Percentiles rank a stretch among this genome's conserved stretches.
Conservation (phyloP, 1,140 invertebrate genomes). For the Drosophila lacteicornis region DNA sequence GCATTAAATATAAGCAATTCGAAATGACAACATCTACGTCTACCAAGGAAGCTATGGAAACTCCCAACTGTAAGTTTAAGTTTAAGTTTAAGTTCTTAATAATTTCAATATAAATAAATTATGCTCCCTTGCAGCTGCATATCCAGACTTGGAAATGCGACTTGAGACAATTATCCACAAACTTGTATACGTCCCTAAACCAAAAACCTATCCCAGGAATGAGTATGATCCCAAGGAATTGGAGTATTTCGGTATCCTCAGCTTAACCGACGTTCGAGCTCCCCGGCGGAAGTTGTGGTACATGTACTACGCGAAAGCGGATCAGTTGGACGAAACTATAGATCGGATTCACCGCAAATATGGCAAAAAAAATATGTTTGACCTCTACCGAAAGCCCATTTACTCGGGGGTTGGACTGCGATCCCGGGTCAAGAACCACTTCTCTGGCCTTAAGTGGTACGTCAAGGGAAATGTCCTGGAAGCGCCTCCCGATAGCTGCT, state of each 20-base stretch:
- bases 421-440: conserved; percentile 52
- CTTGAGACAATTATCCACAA: conserved; percentile 43
- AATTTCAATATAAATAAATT: background rate
- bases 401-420: conserved; percentile 47
- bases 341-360: conserved; percentile 63
- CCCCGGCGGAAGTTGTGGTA: conserved; percentile 67
- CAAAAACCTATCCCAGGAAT: background rate
- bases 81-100: too few species aligned
- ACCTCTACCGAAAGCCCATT: conserved; percentile 60
- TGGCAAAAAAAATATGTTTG: conserved; percentile 65
- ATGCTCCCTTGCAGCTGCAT: background rate
- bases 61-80: conserved; percentile 29
- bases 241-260: conserved; percentile 65
- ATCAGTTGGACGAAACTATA: conserved; percentile 49
- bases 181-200: background rate
- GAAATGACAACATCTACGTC: background rate
- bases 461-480: conserved; percentile 70
- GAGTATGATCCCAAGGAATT: conserved; percentile 35
- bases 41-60: background rate
- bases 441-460: conserved; percentile 50
- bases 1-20: background rate
- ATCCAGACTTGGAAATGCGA: conserved; percentile 38
- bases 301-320: conserved; percentile 49
- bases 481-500: conserved; percentile 49
- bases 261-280: conserved; percentile 40